Conservation (phyloP, 2,888 invertebrate genomes). For the Tetramorium bicarinatum region DNA sequence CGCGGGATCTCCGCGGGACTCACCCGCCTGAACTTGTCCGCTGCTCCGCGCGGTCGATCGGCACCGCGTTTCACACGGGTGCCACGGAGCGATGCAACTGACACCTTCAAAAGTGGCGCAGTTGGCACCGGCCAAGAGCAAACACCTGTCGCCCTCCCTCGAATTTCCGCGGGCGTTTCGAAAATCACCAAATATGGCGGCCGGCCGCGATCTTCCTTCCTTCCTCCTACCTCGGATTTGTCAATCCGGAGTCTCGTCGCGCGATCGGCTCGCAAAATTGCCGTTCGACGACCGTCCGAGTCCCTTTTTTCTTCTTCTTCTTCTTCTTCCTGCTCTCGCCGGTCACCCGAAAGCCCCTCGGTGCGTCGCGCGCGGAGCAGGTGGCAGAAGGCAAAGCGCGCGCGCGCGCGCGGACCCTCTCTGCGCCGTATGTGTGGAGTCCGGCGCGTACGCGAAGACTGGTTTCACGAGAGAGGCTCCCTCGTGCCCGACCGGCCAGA, state of each 20-base stretch:
- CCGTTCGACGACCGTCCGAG: background rate
- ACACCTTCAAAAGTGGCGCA: background rate
- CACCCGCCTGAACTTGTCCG: too few species aligned
- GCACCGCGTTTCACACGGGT: background rate
- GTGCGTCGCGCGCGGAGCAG: slow-evolving; percentile 62
- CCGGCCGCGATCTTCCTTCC: background rate
- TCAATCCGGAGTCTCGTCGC: too few species aligned
- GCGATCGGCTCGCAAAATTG: background rate
- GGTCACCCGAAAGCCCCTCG: background rate
- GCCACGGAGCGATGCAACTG: background rate
- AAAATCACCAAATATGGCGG: slow-evolving; percentile 33
- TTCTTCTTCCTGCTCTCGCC: background rate
- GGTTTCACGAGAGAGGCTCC: slow-evolving; percentile 75
- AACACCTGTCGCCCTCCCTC: slow-evolving; percentile 9
- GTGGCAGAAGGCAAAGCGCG: slow-evolving; percentile 64
- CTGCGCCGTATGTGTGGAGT: slow-evolving; percentile 32
- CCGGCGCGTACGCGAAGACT: slow-evolving; percentile 71
- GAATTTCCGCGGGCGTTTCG: slow-evolving; percentile 1
- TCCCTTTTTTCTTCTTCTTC: background rate
- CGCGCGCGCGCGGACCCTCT: slow-evolving; percentile 38
- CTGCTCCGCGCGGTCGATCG: background rate
- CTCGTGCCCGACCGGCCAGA: slow-evolving; percentile 76
- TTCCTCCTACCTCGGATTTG: background rate
- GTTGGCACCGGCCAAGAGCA: background rate
- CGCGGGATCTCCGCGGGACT: background rate